These are phyloP conservation scores for Agrypnus murinus DNA, from an alignment of 2,888 invertebrate species.

Conservation along the genomic window DNA sequence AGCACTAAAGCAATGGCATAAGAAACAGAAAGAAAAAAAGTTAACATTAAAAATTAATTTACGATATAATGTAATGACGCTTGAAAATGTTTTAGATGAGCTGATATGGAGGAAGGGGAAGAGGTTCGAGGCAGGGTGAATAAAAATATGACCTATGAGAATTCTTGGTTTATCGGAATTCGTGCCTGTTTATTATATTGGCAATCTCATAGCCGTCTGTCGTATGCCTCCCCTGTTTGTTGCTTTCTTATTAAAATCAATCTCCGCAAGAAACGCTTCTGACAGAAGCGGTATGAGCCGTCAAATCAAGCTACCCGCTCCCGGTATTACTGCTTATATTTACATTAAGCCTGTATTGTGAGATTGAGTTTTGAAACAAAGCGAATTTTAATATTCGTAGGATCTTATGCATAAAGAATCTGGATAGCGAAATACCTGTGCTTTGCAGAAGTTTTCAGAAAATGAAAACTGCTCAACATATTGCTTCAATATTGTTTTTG, in stretches of 20 bases:
- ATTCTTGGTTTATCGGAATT: slow-evolving; percentile 58
- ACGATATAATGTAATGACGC: slow-evolving; percentile 26
- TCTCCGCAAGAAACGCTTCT: slow-evolving; percentile 63
- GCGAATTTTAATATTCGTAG: slow-evolving; percentile 69
- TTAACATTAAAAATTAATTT: slow-evolving; percentile 34
- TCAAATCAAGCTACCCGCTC: slow-evolving; percentile 64
- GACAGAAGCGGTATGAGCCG: slow-evolving; percentile 65
- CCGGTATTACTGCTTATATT: slow-evolving; percentile 68
- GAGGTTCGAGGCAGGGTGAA: slow-evolving; percentile 27
- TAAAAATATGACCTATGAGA: slow-evolving; percentile 51
- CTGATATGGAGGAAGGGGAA: too few relatives aligned
- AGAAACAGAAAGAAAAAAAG: not conserved
- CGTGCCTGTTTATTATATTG: slow-evolving; percentile 57
- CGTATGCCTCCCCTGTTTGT: slow-evolving; percentile 59
- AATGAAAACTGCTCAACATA: slow-evolving; percentile 52
- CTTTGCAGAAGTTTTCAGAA: slow-evolving; percentile 49
- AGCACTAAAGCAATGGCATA: too few relatives aligned
- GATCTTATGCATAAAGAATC: slow-evolving; percentile 66
- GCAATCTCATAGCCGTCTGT: slow-evolving; percentile 66
- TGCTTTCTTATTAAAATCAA: slow-evolving; percentile 67
- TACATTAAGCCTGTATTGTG: slow-evolving; percentile 68
- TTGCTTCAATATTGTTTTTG: slow-evolving; percentile 52
- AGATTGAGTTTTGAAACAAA: slow-evolving; percentile 70
- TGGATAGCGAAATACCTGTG: slow-evolving; percentile 65
- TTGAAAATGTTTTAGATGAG: slow-evolving; percentile 14